Evolutionary conservation across 2,888 invertebrate genomes (phyloP).

Genomic region (Chironomus riparius): DNA sequence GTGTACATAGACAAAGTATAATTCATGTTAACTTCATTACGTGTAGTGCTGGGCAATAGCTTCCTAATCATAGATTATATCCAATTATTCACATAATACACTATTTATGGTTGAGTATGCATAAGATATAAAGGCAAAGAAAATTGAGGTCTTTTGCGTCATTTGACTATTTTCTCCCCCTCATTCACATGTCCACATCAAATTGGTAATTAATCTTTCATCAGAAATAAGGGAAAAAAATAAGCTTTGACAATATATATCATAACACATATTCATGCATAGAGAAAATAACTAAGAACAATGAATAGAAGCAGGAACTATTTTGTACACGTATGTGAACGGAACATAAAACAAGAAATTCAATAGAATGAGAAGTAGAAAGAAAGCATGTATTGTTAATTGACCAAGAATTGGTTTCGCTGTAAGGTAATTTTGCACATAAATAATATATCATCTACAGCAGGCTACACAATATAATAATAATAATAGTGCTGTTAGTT

Average conservation of each 20-base stretch:
- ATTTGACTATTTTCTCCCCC: not conserved
- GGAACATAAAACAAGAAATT: not conserved
- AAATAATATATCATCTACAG: constrained; percentile 4
- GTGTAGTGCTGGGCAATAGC: not conserved
- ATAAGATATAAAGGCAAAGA: not conserved
- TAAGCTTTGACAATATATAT: not conserved
- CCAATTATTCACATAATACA: not conserved
- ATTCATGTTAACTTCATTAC: not conserved
- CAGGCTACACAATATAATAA: not conserved
- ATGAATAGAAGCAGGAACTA: not conserved
- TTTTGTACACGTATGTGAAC: not conserved
- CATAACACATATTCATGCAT: not conserved
- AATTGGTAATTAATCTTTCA: constrained; percentile 8
- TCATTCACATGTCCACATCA: not conserved
- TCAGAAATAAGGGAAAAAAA: not conserved
- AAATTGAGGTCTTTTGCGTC: not conserved
- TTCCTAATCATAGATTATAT: not conserved
- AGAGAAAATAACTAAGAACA: too few relatives aligned
- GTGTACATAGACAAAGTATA: not conserved
- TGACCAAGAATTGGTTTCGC: not conserved
- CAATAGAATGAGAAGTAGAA: not conserved
- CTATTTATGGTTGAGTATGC: not conserved
- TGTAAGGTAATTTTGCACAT: not conserved
- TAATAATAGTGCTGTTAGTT: not conserved
- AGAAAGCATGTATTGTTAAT: constrained; percentile 3